Percentiles rank a stretch among this genome's conserved stretches.
These are phyloP conservation scores for Sesia apiformis DNA, from an alignment of 2,888 invertebrate genomes.

Conservation along the genomic window DNA sequence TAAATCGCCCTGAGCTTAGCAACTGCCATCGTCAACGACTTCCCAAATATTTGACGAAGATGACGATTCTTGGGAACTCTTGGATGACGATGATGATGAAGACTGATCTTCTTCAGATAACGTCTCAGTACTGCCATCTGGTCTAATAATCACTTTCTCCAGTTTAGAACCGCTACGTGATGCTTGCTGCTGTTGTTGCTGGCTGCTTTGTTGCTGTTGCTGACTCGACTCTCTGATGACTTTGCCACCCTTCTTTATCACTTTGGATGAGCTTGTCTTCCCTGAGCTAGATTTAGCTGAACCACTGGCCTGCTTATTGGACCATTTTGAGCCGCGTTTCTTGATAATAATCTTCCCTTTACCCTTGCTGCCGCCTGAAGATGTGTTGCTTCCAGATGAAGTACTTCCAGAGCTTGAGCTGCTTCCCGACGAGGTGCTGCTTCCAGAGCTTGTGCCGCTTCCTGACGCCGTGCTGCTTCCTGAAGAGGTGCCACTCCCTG, in stretches of 20 bases:
- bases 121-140: neutral
- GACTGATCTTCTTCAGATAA: neutral
- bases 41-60: neutral
- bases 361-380: neutral
- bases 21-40: no score
- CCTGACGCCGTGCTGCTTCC: neutral
- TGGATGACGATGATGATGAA: neutral
- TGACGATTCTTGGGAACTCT: neutral
- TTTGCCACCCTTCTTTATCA: neutral
- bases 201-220: neutral
- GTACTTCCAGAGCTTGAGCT: neutral
- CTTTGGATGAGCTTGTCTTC: neutral
- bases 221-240: neutral
- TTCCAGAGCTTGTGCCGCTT: no score
- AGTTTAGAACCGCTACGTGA: neutral
- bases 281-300: neutral
- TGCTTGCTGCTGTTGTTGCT: neutral
- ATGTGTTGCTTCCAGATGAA: neutral
- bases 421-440: neutral
- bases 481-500: neutral
- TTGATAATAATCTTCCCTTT: neutral
- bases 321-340: neutral
- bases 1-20: no score
- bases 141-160: neutral
- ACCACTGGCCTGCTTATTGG: neutral